Base-by-base conservation (phyloP, 2,113 vertebrate species). In the Laticauda laticaudata region DNA sequence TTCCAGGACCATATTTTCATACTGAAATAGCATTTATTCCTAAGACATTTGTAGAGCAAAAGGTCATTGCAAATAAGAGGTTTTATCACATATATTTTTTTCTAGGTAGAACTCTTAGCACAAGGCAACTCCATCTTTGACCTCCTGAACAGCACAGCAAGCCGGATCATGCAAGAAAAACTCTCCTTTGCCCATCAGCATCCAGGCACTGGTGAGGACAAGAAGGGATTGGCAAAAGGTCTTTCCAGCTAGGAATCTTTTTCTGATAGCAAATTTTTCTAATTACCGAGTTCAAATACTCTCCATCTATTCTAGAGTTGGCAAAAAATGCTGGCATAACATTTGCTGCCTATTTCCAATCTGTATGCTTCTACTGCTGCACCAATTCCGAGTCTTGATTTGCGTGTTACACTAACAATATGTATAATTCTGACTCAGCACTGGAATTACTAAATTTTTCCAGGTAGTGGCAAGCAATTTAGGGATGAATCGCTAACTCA, bases 61-160 rank as follows among this genome's bases (percentile, higher is more conserved):
- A 90, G 24, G 54, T 81, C 5, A 10, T 21, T 0, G 1, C 0
- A 0, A 75, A 26, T 7, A 2, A 48, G 51, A 51, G 24, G 6
- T 45, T 5, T 3, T 64, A 59, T 87, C 45, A 18, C 45, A 34
- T 43, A 48, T 81, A 59, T 59, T 11, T 93, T 57, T 7, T 23
- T 43, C 26, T 88, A 97, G 97, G 96, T 97, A 89, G 97, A 97
- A 92, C 94, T 97, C 54, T 93, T 97, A 0, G 94, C 96, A 21
- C 96, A 97, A 1, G 96, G 97, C 8, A 97, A 97, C 92, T 95
- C 92, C 0, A 12, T 97, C 91, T 97, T 96, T 0, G 96, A 97
- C 86, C 94, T 97, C 39, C 24, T 97, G 4, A 95, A 94, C 1
- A 93, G 59, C 45, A 57, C 0, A 91, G 69, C 39, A 0, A 21